Base-by-base conservation (phyloP, 2,797 vertebrate species). In the Odontamblyopus lacepedii region DNA sequence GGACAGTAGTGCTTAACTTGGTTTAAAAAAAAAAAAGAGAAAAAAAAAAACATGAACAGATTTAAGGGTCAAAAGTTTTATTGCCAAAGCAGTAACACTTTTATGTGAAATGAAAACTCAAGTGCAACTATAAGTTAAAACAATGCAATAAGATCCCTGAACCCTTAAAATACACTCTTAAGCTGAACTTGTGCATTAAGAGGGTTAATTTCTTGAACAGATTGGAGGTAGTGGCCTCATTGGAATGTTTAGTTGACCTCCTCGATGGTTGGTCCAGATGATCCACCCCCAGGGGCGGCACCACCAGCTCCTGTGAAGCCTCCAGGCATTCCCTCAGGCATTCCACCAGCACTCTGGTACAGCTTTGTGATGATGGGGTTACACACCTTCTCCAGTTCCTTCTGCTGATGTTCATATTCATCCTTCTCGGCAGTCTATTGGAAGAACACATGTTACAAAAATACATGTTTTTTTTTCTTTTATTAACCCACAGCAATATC, bases 321-420 rank as follows among this genome's bases (percentile, higher is more conserved):
- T 5, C 97, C 96, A 0, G 96, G 95, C 91, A 92, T 92, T 19
- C 94, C 94, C 5, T 96, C 97, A 0, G 97, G 97, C 96, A 98
- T 98, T 0, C 93, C 94, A 23, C 92, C 95, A 9, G 95, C 94
- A 75, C 91, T 84, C 89, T 95, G 95, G 88, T 95, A 95, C 73
- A 95, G 84, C 84, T 95, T 95, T 9, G 94, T 95, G 85, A 95
- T 92, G 80, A 95, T 94, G 5, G 95, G 95, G 87, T 94, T 95
- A 81, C 95, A 95, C 41, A 95, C 88, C 79, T 95, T 95, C 88
- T 95, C 94, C 86, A 95, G 83, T 79, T 95, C 94, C 71, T 95
- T 95, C 83, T 95, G 94, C 32, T 95, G 95, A 78, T 95, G 94
- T 55, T 95, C 94, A 76, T 93, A 95, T 57, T 95, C 94, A 0